A percentile compares a stretch with the other conserved stretches of the same genome.
These are phyloP conservation scores for Tonatia bakeri DNA, from an alignment of 2,113 vertebrate genomes.

Conservation along the genomic window DNA sequence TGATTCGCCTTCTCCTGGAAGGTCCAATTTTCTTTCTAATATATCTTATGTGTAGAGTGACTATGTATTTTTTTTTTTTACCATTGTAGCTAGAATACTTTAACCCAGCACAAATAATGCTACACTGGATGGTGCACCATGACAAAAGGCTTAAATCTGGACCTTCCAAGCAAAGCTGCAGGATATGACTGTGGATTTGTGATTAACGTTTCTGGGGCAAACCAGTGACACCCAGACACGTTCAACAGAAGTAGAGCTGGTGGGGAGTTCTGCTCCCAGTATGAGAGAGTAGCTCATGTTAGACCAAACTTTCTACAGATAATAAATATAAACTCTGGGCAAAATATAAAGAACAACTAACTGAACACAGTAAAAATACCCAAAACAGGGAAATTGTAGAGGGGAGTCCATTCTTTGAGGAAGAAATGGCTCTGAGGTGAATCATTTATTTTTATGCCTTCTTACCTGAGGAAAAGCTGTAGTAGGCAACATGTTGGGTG, in stretches of 20 bases:
- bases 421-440: neutral
- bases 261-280: neutral
- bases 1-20: slow-evolving; percentile 28
- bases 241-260: neutral
- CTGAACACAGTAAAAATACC: neutral
- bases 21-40: neutral
- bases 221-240: neutral
- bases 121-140: neutral
- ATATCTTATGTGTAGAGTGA: neutral
- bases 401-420: neutral
- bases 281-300: neutral
- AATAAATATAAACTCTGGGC: neutral
- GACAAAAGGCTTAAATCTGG: neutral
- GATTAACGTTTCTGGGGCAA: neutral
- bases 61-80: neutral
- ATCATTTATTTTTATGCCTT: neutral
- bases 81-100: neutral
- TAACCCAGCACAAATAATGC: neutral
- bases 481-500: neutral
- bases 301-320: neutral
- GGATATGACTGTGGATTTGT: neutral
- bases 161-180: neutral
- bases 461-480: neutral
- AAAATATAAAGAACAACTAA: neutral
- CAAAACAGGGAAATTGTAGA: neutral